These are phyloP conservation scores for Zaprionus vittiger DNA, from an alignment of 1,140 invertebrate species.

Conservation along the genomic window DNA sequence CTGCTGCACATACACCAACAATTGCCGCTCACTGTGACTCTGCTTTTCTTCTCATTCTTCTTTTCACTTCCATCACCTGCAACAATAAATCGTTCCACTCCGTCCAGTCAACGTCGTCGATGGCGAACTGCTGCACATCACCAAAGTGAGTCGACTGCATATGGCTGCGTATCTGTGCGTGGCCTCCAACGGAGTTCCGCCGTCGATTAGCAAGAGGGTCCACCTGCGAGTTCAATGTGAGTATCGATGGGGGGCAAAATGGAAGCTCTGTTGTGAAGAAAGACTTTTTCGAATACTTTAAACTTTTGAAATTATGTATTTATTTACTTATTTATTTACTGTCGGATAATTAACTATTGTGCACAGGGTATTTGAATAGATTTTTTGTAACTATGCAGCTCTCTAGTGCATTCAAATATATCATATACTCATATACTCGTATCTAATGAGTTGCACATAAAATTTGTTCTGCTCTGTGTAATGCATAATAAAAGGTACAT, in stretches of 20 bases:
- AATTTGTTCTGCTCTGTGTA: too few species aligned
- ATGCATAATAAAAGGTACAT: too few species aligned
- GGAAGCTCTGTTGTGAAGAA: too few species aligned
- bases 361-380: too few species aligned
- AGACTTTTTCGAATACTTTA: too few species aligned
- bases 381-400: too few species aligned
- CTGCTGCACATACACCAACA: slow-evolving; percentile 10
- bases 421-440: too few species aligned
- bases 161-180: slow-evolving; percentile 96
- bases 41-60: background rate
- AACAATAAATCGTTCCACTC: background rate
- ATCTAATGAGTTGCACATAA: too few species aligned
- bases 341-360: too few species aligned
- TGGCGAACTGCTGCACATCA: slow-evolving; percentile 92
- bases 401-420: too few species aligned
- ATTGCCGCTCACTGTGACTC: slow-evolving; percentile 30
- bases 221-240: slow-evolving; percentile 95
- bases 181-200: slow-evolving; percentile 93
- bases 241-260: slow-evolving; percentile 82
- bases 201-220: slow-evolving; percentile 93
- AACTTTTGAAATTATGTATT: too few species aligned
- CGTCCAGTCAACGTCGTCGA: slow-evolving; percentile 92
- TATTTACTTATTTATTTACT: too few species aligned
- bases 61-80: background rate
- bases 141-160: slow-evolving; percentile 94